Base-by-base conservation (phyloP, 2,888 invertebrate species). In the Lissonota sp. region DNA sequence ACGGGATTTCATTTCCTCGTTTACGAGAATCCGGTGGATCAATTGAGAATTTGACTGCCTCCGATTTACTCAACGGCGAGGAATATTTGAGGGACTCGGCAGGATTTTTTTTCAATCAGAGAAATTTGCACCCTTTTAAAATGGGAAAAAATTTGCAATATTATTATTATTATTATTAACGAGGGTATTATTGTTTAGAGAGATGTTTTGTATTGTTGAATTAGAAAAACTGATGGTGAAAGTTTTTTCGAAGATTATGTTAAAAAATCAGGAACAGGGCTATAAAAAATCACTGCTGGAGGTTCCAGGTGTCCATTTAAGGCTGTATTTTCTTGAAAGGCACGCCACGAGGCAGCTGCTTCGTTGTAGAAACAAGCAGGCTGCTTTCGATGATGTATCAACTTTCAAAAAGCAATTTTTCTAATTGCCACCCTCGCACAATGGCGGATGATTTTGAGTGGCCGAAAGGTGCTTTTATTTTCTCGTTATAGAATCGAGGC, bases 371-470 rank as follows among this genome's bases (percentile, higher is more conserved):
- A 87, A 86, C 86, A 87, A 87, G 87, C 85, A 62, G 82, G 82
- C 67, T 71, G 80, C 84, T 83, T 10, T 42, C 84, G 83, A 87
- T 91, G 89, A 91, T 91, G 86, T 90, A 91, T 90, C 90, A 91
- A 89, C 87, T 90, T 89, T 88, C 88, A 88, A 91, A 91, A 91
- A 90, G 89, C 90, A 89, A 89, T 90, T 89, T 87, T 87, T 89
- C 86, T 91, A 91, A 91, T 91, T 91, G 89, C 88, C 87, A 85
- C 76, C 83, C 85, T 26, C 83, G 82, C 37, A 78, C 39, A 42
- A 10, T 10, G 37, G 58, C 46, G 4, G 51, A 63, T 71, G 40
- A 16, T 55, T 51, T 42, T 62, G 55, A 67, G 26, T 72, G 73
- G 51, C 39, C 80, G 77, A 69, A 74, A 70, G 73, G 70, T 81